Conservation (phyloP, 2,888 invertebrate species). For the Nysson spinosus region DNA sequence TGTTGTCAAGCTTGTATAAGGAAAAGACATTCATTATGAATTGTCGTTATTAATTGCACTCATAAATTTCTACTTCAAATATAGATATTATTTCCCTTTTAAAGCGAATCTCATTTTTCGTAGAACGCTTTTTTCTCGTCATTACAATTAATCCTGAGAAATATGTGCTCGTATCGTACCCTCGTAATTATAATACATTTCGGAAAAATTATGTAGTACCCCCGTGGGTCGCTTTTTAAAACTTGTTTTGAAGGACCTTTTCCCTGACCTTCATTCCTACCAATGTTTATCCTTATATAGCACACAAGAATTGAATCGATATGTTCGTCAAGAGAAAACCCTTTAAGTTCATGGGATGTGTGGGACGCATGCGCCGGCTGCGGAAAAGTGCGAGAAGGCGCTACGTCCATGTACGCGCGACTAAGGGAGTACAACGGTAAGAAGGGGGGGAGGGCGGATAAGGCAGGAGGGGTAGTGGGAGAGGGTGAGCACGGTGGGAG, state of each 20-base stretch:
- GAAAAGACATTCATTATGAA: too few species aligned
- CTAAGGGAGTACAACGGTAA: conserved; percentile 77
- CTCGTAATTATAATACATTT: too few species aligned
- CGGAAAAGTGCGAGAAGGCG: conserved; percentile 75
- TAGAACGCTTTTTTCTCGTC: neutral
- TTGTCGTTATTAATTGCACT: too few species aligned
- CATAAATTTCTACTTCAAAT: too few species aligned
- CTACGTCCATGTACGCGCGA: conserved; percentile 52
- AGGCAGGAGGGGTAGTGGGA: conserved; percentile 59
- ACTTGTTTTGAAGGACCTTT: neutral
- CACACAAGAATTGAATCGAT: conserved; percentile 24
- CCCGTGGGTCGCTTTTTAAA: too few species aligned
- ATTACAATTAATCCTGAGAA: too few species aligned
- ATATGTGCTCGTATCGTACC: too few species aligned
- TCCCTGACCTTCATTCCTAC: conserved; percentile 1
- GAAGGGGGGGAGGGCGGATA: conserved; percentile 62
- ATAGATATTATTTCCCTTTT: too few species aligned
- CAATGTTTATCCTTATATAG: neutral
- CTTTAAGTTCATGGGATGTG: conserved; percentile 31
- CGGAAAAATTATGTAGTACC: too few species aligned
- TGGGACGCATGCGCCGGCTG: conserved; percentile 54
- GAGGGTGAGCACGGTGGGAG: conserved; percentile 71
- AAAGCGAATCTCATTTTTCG: neutral
- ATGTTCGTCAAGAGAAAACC: conserved; percentile 33
- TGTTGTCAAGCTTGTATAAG: neutral